phyloP scores from a whole-genome alignment of 2,888 invertebrate species.

The Alviniconcha strummeri region DNA sequence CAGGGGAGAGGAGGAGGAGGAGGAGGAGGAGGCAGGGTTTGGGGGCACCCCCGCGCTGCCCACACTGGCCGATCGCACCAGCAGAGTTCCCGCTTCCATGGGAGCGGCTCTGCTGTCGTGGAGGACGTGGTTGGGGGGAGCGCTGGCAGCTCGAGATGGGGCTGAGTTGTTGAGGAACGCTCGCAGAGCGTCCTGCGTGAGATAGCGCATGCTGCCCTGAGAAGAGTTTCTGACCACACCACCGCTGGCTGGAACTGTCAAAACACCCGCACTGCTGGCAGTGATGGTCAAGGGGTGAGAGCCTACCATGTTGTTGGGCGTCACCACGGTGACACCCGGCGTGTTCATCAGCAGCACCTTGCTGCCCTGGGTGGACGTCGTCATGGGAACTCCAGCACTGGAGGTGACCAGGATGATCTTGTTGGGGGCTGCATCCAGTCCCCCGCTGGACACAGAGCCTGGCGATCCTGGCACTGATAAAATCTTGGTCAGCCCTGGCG shows the following conservation, averaged over 20 bases:
- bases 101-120: slow-evolving; percentile 31
- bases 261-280: not conserved
- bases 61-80: slow-evolving; percentile 65
- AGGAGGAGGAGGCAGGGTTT: slow-evolving; percentile 6
- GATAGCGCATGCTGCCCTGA: slow-evolving; percentile 43
- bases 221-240: slow-evolving; percentile 7
- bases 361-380: not conserved
- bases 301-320: slow-evolving; percentile 8
- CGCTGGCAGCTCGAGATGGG: slow-evolving; percentile 62
- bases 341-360: slow-evolving; percentile 23
- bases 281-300: slow-evolving; percentile 13
- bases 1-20: slow-evolving; percentile 16
- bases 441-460: not conserved
- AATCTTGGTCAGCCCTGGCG: slow-evolving; percentile 38
- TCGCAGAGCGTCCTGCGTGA: slow-evolving; percentile 44
- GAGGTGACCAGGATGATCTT: slow-evolving; percentile 40
- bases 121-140: slow-evolving; percentile 49
- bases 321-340: not conserved
- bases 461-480: slow-evolving; percentile 33
- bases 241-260: slow-evolving; percentile 10
- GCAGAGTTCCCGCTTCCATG: slow-evolving; percentile 38
- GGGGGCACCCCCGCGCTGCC: slow-evolving; percentile 44
- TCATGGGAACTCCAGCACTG: not conserved
- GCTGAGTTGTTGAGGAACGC: slow-evolving; percentile 49
- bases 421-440: slow-evolving; percentile 30